Conservation (phyloP, 1,140 invertebrate genomes). For the Argopecten irradians region DNA sequence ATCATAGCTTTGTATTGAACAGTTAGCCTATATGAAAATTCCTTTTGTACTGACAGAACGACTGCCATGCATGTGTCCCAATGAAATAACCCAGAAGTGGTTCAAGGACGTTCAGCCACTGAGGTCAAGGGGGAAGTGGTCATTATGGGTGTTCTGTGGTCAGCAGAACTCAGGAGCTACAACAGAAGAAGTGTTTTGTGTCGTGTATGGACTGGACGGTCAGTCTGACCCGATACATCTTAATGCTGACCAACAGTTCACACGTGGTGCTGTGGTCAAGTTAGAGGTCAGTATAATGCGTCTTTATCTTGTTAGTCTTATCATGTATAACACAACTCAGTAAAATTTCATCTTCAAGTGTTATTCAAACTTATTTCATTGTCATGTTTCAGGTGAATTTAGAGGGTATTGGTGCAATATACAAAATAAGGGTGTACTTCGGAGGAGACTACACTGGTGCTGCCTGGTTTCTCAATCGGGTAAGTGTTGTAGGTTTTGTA, state of each 20-base stretch:
- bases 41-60: constrained; percentile 34
- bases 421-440: constrained; percentile 64
- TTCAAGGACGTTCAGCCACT: constrained; percentile 35
- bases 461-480: constrained; percentile 60
- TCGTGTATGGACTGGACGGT: constrained; percentile 65
- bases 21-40: no score
- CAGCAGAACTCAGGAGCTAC: constrained; percentile 56
- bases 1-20: no score
- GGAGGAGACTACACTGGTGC: constrained; percentile 54
- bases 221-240: constrained; percentile 58
- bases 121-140: constrained; percentile 51
- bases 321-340: not conserved
- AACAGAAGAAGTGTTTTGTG: constrained; percentile 56
- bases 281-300: constrained; percentile 51
- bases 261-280: constrained; percentile 56
- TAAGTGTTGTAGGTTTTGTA: constrained; percentile 44
- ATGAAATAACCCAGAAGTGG: constrained; percentile 39
- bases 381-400: constrained; percentile 52
- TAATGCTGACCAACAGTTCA: constrained; percentile 62
- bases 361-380: not conserved
- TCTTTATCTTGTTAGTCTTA: not conserved
- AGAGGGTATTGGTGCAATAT: constrained; percentile 61
- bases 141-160: constrained; percentile 58
- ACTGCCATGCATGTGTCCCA: constrained; percentile 31
- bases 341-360: not conserved